Percentiles rank a stretch among this genome's conserved stretches.
These are phyloP conservation scores for Mesocricetus auratus DNA, from an alignment of 2,113 vertebrate species.

Conservation along the genomic window DNA sequence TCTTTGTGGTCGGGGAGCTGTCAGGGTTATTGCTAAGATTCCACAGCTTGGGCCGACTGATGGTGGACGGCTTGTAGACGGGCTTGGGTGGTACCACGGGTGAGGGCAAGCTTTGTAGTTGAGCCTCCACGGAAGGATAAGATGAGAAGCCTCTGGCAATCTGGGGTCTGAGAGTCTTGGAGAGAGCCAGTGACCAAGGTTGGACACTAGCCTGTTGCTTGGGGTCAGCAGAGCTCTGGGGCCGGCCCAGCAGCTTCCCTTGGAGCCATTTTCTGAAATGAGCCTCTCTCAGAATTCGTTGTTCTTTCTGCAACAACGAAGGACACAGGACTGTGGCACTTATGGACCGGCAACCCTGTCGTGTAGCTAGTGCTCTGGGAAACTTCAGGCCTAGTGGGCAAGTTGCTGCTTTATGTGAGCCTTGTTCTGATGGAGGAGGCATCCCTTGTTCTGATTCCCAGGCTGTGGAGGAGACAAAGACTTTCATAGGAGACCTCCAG, in stretches of 20 bases:
- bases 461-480: neutral
- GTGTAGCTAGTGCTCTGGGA: neutral
- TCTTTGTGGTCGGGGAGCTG: neutral
- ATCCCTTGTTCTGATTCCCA: neutral
- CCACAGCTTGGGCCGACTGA: constrained; percentile 60
- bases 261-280: constrained; percentile 77
- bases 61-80: rapidly evolving
- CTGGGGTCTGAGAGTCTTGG: neutral
- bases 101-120: neutral
- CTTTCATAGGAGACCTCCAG: neutral
- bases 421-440: neutral
- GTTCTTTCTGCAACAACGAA: constrained; percentile 74
- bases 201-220: neutral
- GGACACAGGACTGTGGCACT: neutral
- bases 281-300: neutral
- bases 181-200: neutral
- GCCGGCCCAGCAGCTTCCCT: neutral
- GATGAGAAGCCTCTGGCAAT: neutral
- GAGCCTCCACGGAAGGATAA: neutral
- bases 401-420: neutral
- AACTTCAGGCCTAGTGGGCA: neutral
- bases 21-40: constrained; percentile 68
- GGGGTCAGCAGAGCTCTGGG: neutral
- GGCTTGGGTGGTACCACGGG: rapidly evolving
- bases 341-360: neutral